Evolutionary conservation across 2,797 vertebrate genomes (phyloP).

Genomic region (Onychomys arenicola): DNA sequence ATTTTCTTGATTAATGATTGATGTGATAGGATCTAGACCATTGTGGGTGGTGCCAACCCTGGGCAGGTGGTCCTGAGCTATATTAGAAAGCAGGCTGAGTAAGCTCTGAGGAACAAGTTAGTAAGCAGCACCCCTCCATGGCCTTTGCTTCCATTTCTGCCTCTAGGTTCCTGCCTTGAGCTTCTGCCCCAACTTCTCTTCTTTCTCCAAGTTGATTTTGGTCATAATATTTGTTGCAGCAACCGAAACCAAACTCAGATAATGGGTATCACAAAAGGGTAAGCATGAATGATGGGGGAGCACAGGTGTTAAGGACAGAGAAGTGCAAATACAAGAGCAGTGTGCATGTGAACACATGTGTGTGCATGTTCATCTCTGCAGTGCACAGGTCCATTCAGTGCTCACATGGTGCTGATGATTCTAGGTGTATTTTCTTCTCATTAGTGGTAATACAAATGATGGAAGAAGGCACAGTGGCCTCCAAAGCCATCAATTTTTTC

Average conservation of each 20-base stretch:
- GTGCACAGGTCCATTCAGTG: not conserved
- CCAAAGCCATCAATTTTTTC: not conserved
- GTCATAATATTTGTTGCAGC: not conserved
- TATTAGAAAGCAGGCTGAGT: not conserved
- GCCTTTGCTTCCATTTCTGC: not conserved
- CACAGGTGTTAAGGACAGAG: not conserved
- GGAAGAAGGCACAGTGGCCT: not conserved
- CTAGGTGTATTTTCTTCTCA: not conserved
- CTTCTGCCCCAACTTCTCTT: not conserved
- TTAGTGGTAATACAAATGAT: not conserved
- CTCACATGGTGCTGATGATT: not conserved
- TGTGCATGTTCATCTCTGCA: not conserved
- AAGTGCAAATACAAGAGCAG: not conserved
- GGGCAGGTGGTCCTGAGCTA: not conserved
- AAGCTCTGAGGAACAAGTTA: not conserved
- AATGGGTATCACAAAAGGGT: not conserved
- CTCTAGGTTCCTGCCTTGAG: not conserved
- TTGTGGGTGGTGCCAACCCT: not conserved
- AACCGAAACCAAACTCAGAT: not conserved
- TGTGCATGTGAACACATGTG: not conserved
- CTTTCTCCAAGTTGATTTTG: not conserved
- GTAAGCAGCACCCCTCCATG: not conserved
- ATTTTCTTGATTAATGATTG: not conserved
- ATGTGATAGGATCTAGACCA: not conserved
- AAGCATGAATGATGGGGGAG: not conserved